Evolutionary conservation across 2,888 invertebrate genomes (phyloP).

Genomic region (Dolomedes plantarius): DNA sequence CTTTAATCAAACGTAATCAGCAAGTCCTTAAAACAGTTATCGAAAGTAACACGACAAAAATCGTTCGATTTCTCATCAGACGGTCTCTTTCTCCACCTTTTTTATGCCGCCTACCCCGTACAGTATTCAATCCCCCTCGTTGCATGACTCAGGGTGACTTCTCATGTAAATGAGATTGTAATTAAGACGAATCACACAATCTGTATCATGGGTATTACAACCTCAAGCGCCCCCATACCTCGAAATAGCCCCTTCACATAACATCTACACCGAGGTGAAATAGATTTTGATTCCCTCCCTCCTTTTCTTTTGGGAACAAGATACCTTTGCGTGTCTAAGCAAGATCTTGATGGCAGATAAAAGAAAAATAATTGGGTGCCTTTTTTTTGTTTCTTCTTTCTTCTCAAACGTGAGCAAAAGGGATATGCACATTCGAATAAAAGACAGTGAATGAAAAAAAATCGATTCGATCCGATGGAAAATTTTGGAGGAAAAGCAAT

Average conservation of each 20-base stretch:
- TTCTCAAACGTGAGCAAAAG: no score
- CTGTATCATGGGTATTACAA: neutral
- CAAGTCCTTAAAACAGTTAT: neutral
- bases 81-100: neutral
- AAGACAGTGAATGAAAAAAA: no score
- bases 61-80: neutral
- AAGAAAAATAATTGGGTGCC: neutral
- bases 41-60: neutral
- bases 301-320: neutral
- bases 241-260: neutral
- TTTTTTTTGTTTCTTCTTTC: neutral
- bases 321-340: neutral
- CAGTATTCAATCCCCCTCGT: neutral
- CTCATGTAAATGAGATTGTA: slow-evolving; percentile 2
- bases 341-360: slow-evolving; percentile 25
- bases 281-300: neutral
- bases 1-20: no score
- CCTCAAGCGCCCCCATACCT: neutral
- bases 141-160: slow-evolving; percentile 14
- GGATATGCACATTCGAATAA: no score
- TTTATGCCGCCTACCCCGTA: neutral
- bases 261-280: neutral
- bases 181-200: slow-evolving; percentile 10
- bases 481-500: no score
- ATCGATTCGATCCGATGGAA: no score